phyloP scores from a whole-genome alignment of 2,797 vertebrate genomes.

The Pitangus sulphuratus region DNA sequence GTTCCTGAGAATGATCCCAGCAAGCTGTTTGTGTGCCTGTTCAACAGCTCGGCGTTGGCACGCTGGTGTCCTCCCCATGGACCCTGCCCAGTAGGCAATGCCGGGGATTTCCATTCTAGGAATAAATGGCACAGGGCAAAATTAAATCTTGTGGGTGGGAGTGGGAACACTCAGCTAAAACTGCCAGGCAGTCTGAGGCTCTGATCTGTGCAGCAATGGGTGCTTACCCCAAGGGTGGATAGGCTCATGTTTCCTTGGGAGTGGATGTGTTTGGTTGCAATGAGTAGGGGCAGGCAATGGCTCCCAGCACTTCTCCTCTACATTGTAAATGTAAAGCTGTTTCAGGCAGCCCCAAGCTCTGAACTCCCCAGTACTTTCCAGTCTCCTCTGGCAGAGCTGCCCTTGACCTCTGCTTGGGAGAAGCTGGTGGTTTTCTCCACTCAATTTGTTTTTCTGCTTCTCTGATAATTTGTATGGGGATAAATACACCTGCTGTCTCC shows the following conservation, averaged over 20 bases:
- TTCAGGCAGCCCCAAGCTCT: background rate
- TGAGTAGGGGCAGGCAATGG: background rate
- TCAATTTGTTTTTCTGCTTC: background rate
- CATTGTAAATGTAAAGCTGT: background rate
- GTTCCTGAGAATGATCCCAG: background rate
- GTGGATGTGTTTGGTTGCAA: background rate
- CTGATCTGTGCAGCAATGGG: background rate
- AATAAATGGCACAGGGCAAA: background rate
- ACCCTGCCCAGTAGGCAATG: fast-evolving
- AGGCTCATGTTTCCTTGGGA: background rate
- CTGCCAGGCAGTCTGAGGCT: background rate
- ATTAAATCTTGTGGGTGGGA: background rate
- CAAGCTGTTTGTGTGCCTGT: background rate
- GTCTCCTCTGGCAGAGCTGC: background rate
- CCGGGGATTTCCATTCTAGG: background rate
- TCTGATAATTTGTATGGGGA: background rate
- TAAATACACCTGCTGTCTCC: slow-evolving; percentile 31
- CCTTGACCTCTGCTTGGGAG: slow-evolving; percentile 17
- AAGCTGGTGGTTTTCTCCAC: background rate
- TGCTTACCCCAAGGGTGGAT: background rate
- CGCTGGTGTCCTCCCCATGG: background rate
- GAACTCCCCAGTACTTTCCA: background rate
- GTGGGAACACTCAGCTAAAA: background rate
- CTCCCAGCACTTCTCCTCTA: background rate
- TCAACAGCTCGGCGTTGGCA: fast-evolving